Evolutionary conservation across 2,113 vertebrate genomes (phyloP).

Genomic region (Tenebrosternarchus preto): DNA sequence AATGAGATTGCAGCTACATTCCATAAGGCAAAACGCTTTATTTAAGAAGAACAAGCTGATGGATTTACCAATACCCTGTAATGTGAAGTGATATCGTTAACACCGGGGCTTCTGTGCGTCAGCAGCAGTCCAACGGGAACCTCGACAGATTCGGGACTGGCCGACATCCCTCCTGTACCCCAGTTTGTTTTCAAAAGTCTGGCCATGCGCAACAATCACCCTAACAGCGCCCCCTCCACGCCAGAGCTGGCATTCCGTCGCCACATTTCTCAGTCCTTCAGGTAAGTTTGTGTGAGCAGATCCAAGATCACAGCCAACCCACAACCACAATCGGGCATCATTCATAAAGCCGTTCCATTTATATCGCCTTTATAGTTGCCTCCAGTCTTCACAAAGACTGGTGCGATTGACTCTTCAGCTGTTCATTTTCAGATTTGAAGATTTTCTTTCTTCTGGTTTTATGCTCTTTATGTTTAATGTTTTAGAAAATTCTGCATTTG

Average conservation of each 20-base stretch:
- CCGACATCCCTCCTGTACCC: conserved; percentile 66
- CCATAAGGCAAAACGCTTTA: not conserved
- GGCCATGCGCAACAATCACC: conserved; percentile 69
- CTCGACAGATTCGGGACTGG: conserved; percentile 57
- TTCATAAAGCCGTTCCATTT: too few species aligned
- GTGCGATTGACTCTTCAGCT: not conserved
- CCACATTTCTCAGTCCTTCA: conserved; percentile 80
- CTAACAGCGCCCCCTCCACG: conserved; percentile 80
- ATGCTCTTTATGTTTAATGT: too few species aligned
- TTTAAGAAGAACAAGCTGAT: not conserved
- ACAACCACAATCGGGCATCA: too few species aligned
- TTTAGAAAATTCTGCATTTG: too few species aligned
- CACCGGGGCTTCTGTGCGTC: conserved; percentile 28
- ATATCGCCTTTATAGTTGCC: not conserved
- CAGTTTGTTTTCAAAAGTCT: conserved; percentile 67
- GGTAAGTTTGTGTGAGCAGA: conserved; percentile 61
- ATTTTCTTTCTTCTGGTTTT: too few species aligned
- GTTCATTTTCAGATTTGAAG: not conserved
- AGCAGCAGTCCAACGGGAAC: conserved; percentile 76
- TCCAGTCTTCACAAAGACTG: not conserved
- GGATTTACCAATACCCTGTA: not conserved
- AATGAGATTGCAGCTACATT: not conserved
- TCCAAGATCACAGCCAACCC: not conserved
- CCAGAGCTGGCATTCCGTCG: conserved; percentile 80
- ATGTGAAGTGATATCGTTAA: not conserved